Evolutionary conservation across 2,113 vertebrate species (phyloP).

Genomic region (Sterrhoptilus dennistouni): DNA sequence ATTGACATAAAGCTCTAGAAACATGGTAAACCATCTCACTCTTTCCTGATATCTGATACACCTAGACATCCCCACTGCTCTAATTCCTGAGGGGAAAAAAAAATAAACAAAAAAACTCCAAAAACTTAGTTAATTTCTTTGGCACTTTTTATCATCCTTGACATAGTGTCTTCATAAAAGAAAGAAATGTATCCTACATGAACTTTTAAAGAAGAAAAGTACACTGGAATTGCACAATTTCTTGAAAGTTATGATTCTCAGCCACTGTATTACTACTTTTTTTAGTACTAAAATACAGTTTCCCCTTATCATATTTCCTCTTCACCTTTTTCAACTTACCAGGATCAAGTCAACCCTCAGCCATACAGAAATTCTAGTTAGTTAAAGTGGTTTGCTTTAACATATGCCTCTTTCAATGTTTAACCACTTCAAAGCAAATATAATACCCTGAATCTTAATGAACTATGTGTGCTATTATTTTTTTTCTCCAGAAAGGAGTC

Average conservation of each 20-base stretch:
- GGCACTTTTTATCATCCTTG: neutral
- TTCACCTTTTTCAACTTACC: neutral
- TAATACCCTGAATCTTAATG: neutral
- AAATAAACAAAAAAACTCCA: neutral
- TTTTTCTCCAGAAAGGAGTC: neutral
- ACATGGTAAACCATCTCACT: neutral
- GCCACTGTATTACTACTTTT: neutral
- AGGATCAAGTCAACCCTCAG: neutral
- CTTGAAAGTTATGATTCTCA: neutral
- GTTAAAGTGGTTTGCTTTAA: neutral
- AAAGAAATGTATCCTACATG: rapidly evolving
- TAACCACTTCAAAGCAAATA: neutral
- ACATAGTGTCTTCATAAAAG: neutral
- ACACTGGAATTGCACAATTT: neutral
- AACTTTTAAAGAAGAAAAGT: neutral
- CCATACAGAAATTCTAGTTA: neutral
- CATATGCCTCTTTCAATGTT: neutral
- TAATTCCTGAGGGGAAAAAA: neutral
- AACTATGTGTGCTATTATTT: neutral
- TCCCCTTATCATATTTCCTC: neutral
- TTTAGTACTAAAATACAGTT: neutral
- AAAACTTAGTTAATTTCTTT: neutral
- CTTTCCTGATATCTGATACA: neutral
- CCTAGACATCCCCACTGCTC: neutral
- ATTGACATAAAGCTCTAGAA: neutral